phyloP scores from a whole-genome alignment of 1,140 invertebrate genomes.

The Drosophila yakuba region DNA sequence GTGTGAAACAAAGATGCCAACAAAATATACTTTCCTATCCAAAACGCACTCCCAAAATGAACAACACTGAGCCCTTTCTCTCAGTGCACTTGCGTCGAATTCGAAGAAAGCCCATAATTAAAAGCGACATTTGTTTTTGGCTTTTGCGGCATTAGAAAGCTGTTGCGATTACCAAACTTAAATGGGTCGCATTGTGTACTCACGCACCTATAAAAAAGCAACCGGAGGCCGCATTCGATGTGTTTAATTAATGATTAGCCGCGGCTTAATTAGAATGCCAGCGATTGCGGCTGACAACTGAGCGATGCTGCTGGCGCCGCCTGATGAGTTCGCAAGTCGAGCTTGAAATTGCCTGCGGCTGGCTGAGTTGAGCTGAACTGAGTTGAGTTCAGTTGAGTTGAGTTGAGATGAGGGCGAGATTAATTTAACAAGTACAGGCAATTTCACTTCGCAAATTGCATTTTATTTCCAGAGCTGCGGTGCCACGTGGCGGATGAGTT shows the following conservation, averaged over 20 bases:
- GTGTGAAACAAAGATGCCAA: too few relatives aligned
- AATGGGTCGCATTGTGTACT: constrained; percentile 49
- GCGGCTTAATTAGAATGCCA: constrained; percentile 67
- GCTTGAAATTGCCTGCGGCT: constrained; percentile 62
- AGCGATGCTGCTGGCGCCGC: constrained; percentile 16
- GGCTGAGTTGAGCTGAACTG: constrained; percentile 18
- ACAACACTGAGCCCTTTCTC: neutral
- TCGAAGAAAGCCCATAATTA: constrained; percentile 67
- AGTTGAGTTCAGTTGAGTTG: constrained; percentile 17
- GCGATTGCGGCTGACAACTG: constrained; percentile 50
- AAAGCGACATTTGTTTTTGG: constrained; percentile 70
- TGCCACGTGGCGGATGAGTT: constrained; percentile 50
- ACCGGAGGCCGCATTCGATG: constrained; percentile 43
- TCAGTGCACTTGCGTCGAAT: constrained; percentile 20
- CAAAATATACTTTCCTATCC: too few relatives aligned
- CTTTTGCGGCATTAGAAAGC: constrained; percentile 72
- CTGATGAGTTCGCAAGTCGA: constrained; percentile 57
- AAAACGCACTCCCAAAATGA: neutral
- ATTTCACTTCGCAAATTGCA: constrained; percentile 57
- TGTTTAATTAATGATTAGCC: constrained; percentile 77
- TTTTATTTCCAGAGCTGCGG: constrained; percentile 34
- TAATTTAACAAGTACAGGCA: constrained; percentile 45
- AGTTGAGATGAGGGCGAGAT: constrained; percentile 38
- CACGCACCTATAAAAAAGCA: constrained; percentile 25
- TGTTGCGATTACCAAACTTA: constrained; percentile 77